Evolutionary conservation across 2,113 vertebrate species (phyloP).

Genomic region (Numenius arquata): DNA sequence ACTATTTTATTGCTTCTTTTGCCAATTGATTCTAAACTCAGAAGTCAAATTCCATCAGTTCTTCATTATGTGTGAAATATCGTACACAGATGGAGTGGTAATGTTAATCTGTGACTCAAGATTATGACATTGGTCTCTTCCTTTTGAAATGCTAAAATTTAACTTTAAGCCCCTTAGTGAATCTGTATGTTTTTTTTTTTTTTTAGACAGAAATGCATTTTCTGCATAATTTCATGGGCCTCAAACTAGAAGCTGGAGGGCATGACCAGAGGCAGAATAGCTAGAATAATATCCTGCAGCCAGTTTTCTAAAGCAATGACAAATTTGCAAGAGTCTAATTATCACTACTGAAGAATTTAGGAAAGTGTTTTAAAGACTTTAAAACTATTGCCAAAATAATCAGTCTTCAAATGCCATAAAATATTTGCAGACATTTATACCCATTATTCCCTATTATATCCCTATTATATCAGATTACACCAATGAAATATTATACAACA

Average conservation of each 20-base stretch:
- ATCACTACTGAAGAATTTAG: background rate
- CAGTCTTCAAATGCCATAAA: background rate
- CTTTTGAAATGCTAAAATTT: background rate
- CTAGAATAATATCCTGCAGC: background rate
- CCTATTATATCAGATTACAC: background rate
- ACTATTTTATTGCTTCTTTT: background rate
- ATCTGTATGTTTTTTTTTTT: background rate
- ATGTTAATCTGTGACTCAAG: background rate
- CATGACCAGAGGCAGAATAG: background rate
- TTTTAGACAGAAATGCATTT: background rate
- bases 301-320: background rate
- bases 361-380: background rate
- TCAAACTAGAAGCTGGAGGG: background rate
- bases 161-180: background rate
- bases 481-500: background rate
- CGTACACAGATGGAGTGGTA: background rate
- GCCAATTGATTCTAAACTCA: background rate
- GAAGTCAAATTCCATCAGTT: background rate
- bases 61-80: background rate
- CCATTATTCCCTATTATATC: background rate
- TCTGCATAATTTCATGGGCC: background rate
- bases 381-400: background rate
- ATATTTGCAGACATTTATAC: background rate
- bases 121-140: background rate
- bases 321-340: background rate